Conservation (phyloP, 1,140 invertebrate genomes). For the Drosophila malerkotliana region DNA sequence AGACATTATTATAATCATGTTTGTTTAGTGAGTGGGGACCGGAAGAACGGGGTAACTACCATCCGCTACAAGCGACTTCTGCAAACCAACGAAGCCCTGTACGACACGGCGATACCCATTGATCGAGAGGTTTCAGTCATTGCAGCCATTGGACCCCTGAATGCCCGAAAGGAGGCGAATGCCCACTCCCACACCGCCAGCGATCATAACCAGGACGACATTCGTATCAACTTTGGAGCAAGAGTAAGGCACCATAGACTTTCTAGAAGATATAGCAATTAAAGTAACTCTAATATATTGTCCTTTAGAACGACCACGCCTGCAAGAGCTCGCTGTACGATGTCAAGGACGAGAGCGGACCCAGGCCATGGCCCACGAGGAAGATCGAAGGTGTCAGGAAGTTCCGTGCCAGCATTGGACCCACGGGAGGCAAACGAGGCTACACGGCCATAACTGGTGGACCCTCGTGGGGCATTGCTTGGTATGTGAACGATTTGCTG, state of each 20-base stretch:
- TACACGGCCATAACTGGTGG: slow-evolving; percentile 92
- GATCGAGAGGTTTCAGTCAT: slow-evolving; percentile 90
- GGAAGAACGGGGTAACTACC: slow-evolving; percentile 92
- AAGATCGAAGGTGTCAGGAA: slow-evolving; percentile 84
- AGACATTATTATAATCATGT: too few species aligned
- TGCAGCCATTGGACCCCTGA: slow-evolving; percentile 94
- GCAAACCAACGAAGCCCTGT: slow-evolving; percentile 89
- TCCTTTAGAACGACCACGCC: slow-evolving; percentile 72
- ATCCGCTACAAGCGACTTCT: slow-evolving; percentile 91
- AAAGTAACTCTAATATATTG: background rate
- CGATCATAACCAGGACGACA: slow-evolving; percentile 90
- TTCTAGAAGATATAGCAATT: too few species aligned
- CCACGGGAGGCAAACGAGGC: slow-evolving; percentile 91
- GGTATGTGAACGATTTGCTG: slow-evolving; percentile 96
- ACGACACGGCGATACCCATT: slow-evolving; percentile 88
- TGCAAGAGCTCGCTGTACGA: slow-evolving; percentile 83
- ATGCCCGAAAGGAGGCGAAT: slow-evolving; percentile 91
- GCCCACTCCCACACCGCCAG: slow-evolving; percentile 88
- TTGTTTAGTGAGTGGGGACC: slow-evolving; percentile 87
- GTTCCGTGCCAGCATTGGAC: slow-evolving; percentile 92
- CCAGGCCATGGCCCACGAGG: slow-evolving; percentile 88
- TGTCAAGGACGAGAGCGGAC: slow-evolving; percentile 84
- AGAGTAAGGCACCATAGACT: slow-evolving; percentile 57
- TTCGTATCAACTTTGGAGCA: slow-evolving; percentile 90
- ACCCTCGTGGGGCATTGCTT: slow-evolving; percentile 95